These are phyloP conservation scores for Ricordea florida DNA, from an alignment of 92 coral and sea anemone species.

Conservation along the genomic window DNA sequence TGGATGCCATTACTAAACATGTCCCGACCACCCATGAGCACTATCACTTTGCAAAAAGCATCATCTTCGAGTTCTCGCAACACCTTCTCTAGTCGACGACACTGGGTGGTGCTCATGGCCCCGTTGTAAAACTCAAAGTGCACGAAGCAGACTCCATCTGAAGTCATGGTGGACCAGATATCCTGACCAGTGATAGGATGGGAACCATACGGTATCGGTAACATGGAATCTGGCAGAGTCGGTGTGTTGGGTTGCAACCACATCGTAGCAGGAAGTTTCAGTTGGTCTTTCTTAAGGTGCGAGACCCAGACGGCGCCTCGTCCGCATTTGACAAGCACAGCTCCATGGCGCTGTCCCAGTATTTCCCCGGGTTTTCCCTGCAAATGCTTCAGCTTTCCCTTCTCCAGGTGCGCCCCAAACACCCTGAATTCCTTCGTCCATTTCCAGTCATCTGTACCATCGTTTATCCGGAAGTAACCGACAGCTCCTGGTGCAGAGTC, in stretches of 20 bases:
- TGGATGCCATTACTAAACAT: slow-evolving; percentile 87
- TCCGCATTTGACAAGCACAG: slow-evolving; percentile 71
- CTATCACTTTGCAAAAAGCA: slow-evolving; percentile 62
- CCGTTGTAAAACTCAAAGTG: slow-evolving; percentile 79
- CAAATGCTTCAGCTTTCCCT: slow-evolving; percentile 16
- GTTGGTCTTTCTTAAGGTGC: slow-evolving; percentile 68
- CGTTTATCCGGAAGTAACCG: slow-evolving; percentile 24
- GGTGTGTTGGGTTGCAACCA: slow-evolving; percentile 39
- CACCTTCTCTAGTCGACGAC: slow-evolving; percentile 49
- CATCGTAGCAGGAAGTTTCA: slow-evolving; percentile 74
- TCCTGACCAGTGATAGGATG: slow-evolving; percentile 61
- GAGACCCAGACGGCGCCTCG: slow-evolving; percentile 75
- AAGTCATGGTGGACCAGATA: slow-evolving; percentile 71
- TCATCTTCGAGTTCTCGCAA: slow-evolving; percentile 47
- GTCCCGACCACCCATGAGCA: slow-evolving; percentile 72
- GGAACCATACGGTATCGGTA: slow-evolving; percentile 18
- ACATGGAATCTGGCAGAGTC: slow-evolving; percentile 13
- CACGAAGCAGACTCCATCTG: slow-evolving; percentile 77
- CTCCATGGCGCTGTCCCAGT: slow-evolving; percentile 64
- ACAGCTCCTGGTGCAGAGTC: slow-evolving; percentile 80
- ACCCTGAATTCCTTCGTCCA: slow-evolving; percentile 64
- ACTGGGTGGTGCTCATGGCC: slow-evolving; percentile 78
- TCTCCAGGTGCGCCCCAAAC: slow-evolving; percentile 81
- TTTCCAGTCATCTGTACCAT: neutral
- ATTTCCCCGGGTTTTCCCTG: slow-evolving; percentile 67